Evolutionary conservation across 2,888 invertebrate genomes (phyloP), one percentile per base, ranked within the genome.

Genomic region (Lissonota sp.): DNA sequence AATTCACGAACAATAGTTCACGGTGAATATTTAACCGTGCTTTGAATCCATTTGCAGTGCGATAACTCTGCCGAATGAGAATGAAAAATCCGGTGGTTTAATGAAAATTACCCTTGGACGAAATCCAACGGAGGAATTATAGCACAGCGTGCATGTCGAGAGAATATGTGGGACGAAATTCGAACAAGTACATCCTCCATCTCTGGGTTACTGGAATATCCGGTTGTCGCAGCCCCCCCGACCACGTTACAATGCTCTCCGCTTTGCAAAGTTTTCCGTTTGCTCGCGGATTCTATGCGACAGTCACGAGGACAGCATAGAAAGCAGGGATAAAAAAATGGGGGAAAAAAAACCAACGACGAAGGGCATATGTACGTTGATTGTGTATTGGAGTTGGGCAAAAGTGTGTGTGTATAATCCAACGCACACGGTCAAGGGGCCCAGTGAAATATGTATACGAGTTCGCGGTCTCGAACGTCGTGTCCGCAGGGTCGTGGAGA

Each of bases 281-380:
- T 39, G 5, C n/a, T 57, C 63, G 55, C 37, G 63, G 39, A 55
- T 63, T 73, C 72, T 55, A 26, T 26, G 55, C 72, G 37, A 62
- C 55, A 73, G 72, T 63, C 72, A 73, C 72, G 72, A 73, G 55
- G 63, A 73, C 63, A 63, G 72, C 26, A 26, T 8, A 64, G n/a
- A 62, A 7, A 62, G 62, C 26, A 49, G 6, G n/a, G 7, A 57
- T n/a, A n/a, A 42, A 49, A 49, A 64, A 37, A 14, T 10, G 64
- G 58, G 69, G 26, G 57, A 12, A 71, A 83, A 71, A 83, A 58
- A 76, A 76, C 78, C 67, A 44, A 62, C 40, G 42, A 39, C 67
- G 26, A 26, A 26, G 26, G 26, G 26, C 26, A 26, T 26, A 26
- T 26, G 26, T 26, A 26, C 1, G 26, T 1, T 26, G 26, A 26